These are phyloP conservation scores for Macrophya annulata DNA, from an alignment of 2,888 invertebrate genomes.

Conservation along the genomic window DNA sequence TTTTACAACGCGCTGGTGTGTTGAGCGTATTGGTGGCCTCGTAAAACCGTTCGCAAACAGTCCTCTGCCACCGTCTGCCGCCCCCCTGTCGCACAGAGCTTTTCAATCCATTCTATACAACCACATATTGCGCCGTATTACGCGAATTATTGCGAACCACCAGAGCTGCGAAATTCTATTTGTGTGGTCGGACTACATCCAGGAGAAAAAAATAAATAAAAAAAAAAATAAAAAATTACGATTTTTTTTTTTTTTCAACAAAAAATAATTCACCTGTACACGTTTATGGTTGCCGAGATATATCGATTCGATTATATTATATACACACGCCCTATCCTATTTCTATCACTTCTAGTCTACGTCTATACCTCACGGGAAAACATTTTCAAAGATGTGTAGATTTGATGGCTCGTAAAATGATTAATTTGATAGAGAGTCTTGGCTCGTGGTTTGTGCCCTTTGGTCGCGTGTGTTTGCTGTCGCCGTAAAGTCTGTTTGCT, in stretches of 20 bases:
- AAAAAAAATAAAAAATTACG: not conserved
- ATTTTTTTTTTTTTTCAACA: not conserved
- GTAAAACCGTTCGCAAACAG: conserved; percentile 66
- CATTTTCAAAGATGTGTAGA: conserved; percentile 17
- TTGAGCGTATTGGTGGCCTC: conserved; percentile 59
- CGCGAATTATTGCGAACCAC: conserved; percentile 55
- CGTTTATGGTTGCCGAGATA: not conserved
- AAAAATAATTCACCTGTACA: not conserved
- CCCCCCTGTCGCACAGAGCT: conserved; percentile 31
- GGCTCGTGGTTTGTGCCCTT: conserved; percentile 40
- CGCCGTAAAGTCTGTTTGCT: conserved; percentile 69
- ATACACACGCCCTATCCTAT: not conserved
- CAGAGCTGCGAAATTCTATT: conserved; percentile 32
- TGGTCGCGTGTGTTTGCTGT: conserved; percentile 62
- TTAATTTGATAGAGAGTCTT: conserved; percentile 68
- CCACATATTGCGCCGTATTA: conserved; percentile 32
- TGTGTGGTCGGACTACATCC: not conserved
- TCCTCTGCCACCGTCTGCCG: conserved; percentile 26
- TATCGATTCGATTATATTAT: not conserved
- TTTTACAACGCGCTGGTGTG: conserved; percentile 74
- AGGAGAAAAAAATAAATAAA: not conserved
- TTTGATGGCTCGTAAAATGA: conserved; percentile 68
- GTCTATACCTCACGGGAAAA: not conserved
- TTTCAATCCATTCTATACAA: conserved; percentile 45
- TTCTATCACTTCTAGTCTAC: not conserved